Evolutionary conservation across 2,797 vertebrate species (phyloP), one percentile per base, ranked within the genome.

Genomic region (Chelmon rostratus): DNA sequence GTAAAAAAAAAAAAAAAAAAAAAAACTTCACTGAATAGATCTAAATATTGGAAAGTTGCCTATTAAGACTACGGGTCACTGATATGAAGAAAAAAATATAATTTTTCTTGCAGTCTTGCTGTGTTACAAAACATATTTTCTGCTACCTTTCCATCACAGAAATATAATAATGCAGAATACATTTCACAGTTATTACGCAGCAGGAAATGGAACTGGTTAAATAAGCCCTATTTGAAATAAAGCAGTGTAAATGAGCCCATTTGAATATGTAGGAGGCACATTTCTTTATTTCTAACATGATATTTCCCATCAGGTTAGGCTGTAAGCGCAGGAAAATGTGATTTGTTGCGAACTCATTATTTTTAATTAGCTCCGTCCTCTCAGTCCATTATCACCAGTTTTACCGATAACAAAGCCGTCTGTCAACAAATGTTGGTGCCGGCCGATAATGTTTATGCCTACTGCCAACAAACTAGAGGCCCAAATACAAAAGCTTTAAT

Each of bases 291-390:
- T 64, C 31, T 52, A 57, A 83, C 33, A 71, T 54, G 64, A 50
- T 78, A 75, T 83, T 84, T 78, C 42, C 59, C 71, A 64, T 58
- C 66, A 76, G 73, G 76, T 87, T 52, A 58, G n/a, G 53, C 56
- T 73, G 53, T 28, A 47, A 11, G 37, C 69, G 68, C 49, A 54
- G 76, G 62, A 82, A 83, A 89, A 85, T 79, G 19, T 64, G 46
- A 86, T 83, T 76, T 80, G 70, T 68, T 78, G 49, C 49, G 37
- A 77, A 78, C 54, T 90, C 85, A 84, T 91, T 87, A 86, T 87
- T 91, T 92, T 88, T 87, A 85, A 90, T 89, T 86, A 75, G 71
- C 76, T 78, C 71, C 70, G 50, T 82, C 76, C 54, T 68, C 83
- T 83, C 66, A 7, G 71, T 76, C 63, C 0, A 52, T 81, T 81